Evolutionary conservation across 2,113 vertebrate species (phyloP).

Genomic region (Dasyprocta punctata): DNA sequence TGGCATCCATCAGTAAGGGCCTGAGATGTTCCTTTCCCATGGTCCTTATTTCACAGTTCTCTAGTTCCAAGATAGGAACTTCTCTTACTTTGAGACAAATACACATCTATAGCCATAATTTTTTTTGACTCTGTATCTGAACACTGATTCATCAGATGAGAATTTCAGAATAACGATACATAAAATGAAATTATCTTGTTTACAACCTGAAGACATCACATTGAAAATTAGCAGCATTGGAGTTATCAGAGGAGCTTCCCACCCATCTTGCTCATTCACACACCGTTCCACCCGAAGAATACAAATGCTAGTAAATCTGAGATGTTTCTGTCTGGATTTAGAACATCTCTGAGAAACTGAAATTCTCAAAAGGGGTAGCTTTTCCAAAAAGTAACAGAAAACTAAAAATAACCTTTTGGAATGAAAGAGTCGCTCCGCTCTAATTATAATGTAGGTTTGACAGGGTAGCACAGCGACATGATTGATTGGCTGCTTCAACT

Average conservation of each 20-base stretch:
- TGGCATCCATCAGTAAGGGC: neutral
- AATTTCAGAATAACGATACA: neutral
- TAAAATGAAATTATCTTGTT: neutral
- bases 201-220: accelerated
- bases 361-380: constrained; percentile 61
- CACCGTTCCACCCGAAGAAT: neutral
- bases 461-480: neutral
- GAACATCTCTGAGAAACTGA: constrained; percentile 42
- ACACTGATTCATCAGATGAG: neutral
- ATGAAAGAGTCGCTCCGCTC: constrained; percentile 50
- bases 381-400: constrained; percentile 63
- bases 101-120: neutral
- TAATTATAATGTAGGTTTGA: constrained; percentile 54
- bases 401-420: constrained; percentile 67
- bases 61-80: neutral
- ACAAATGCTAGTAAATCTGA: neutral
- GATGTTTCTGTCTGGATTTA: constrained; percentile 32
- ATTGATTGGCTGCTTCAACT: neutral
- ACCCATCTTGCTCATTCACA: neutral
- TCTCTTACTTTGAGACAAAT: neutral
- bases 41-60: neutral
- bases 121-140: neutral
- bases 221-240: neutral
- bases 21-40: neutral
- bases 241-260: neutral